Percentiles rank a stretch among this genome's conserved stretches.
These are phyloP conservation scores for Pipistrellus nathusii DNA, from an alignment of 2,797 vertebrate genomes.

Conservation along the genomic window DNA sequence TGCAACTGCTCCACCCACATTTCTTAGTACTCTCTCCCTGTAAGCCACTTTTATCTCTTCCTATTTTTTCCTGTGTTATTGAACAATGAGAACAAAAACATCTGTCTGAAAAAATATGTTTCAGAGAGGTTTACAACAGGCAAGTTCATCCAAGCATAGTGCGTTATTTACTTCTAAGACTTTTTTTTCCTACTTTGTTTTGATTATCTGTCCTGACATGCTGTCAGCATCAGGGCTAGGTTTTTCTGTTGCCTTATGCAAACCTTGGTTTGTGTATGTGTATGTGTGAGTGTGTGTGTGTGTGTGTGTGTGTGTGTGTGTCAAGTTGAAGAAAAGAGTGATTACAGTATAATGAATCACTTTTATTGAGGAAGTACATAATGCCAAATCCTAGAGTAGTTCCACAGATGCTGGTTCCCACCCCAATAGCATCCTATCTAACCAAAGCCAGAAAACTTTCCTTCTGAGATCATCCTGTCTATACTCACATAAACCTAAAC, in stretches of 20 bases:
- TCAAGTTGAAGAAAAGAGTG: neutral
- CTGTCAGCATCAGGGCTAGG: neutral
- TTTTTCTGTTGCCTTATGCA: neutral
- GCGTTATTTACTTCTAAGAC: conserved; percentile 30
- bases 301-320: neutral
- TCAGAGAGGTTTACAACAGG: neutral
- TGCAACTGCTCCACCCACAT: neutral
- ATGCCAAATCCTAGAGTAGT: neutral
- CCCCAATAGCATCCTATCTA: neutral
- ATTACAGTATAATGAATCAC: neutral
- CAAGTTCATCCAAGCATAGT: neutral
- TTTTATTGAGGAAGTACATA: neutral
- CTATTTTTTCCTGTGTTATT: neutral
- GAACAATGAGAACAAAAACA: conserved; percentile 40
- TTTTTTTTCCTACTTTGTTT: conserved; percentile 39
- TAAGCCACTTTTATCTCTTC: conserved; percentile 27
- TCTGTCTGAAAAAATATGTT: conserved; percentile 48
- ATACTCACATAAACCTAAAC: neutral
- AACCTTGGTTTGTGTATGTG: neutral
- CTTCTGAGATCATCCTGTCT: neutral
- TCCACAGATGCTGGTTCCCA: neutral
- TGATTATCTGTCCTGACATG: conserved; percentile 10
- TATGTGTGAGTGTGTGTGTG: neutral
- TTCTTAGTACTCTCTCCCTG: neutral
- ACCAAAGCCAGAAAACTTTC: neutral